Conservation (phyloP, 92 coral and sea anemone species). For the Heliopora coerulea region DNA sequence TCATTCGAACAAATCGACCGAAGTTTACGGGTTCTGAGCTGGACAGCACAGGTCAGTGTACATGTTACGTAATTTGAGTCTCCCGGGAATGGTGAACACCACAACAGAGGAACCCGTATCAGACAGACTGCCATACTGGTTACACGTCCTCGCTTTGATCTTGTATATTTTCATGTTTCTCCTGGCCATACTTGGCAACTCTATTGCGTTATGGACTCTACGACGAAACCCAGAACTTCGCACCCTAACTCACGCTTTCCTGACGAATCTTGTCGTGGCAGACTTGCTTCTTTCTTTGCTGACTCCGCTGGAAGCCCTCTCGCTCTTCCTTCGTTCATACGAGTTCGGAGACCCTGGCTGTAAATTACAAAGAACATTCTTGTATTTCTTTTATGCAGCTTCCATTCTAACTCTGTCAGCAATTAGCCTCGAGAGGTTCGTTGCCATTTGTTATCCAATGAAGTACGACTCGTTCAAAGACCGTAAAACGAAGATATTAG, state of each 20-base stretch:
- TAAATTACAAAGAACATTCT: constrained; percentile 52
- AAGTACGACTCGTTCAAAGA: constrained; percentile 37
- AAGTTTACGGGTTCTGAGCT: too few relatives aligned
- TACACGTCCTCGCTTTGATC: constrained; percentile 43
- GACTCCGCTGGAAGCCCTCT: constrained; percentile 60
- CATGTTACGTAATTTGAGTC: background rate
- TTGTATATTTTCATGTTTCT: constrained; percentile 45
- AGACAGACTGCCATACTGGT: constrained; percentile 59
- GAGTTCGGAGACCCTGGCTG: constrained; percentile 50
- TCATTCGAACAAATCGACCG: too few relatives aligned
- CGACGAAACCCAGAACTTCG: constrained; percentile 55
- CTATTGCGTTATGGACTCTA: constrained; percentile 52
- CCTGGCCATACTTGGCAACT: constrained; percentile 53
- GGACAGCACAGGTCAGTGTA: too few relatives aligned
- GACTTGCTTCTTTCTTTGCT: constrained; percentile 59
- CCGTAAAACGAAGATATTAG: constrained; percentile 30
- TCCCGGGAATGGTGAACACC: background rate
- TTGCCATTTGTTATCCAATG: constrained; percentile 60
- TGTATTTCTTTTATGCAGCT: constrained; percentile 61
- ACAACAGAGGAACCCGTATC: background rate
- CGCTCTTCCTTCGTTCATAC: constrained; percentile 48
- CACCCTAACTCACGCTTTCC: constrained; percentile 55
- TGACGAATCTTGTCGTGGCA: constrained; percentile 65
- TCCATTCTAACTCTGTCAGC: constrained; percentile 58
- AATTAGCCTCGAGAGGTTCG: constrained; percentile 60